Base-by-base conservation (phyloP, 2,888 invertebrate species). In the Pterostichus madidus region DNA sequence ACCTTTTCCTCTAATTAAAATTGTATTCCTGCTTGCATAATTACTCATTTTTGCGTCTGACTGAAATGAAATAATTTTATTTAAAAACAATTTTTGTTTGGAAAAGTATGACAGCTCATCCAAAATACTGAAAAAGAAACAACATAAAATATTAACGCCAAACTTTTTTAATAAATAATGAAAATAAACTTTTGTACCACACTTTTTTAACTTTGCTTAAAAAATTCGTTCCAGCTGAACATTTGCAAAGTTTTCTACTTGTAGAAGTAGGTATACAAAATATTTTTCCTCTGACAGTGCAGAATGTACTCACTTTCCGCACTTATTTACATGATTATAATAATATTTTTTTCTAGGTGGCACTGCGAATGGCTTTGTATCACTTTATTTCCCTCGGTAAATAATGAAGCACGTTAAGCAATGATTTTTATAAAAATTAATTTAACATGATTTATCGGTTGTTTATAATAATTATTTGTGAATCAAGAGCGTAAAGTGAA, bases 131-230 rank as follows among this genome's bases (percentile, higher is more conserved):
- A 24, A 71, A 46, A 71, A 49, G 46, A 39, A 39, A 71, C 71
- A 46, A 71, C 71, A 46, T 68, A 35, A 71, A 71, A 71, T 71
- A 71, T 71, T 71, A 46, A 71, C 71, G 17, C 10, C 8, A 24
- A 71, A 71, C 71, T 71, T 71, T 71, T 71, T 71, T 46, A 71
- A 71, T 71, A 71, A 71, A 71, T 71, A 71, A 71, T 71, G 46
- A 71, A 44, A 71, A 71, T 17, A 44, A 71, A 71, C 46, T 71
- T 71, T 71, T 71, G 24, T 24, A 17, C 44, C 17, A 2, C 24
- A 15, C 49, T 71, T 71, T 46, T 44, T 44, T 8, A 15, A 49
- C 13, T 24, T 44, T 49, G 46, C 24, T 71, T 71, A 46, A 17
- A 59, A 59, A 13, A 24, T 59, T 59, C 10, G 7, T 59, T 59